Base-by-base conservation (phyloP, 2,113 vertebrate genomes). In the Gobio gobio region DNA sequence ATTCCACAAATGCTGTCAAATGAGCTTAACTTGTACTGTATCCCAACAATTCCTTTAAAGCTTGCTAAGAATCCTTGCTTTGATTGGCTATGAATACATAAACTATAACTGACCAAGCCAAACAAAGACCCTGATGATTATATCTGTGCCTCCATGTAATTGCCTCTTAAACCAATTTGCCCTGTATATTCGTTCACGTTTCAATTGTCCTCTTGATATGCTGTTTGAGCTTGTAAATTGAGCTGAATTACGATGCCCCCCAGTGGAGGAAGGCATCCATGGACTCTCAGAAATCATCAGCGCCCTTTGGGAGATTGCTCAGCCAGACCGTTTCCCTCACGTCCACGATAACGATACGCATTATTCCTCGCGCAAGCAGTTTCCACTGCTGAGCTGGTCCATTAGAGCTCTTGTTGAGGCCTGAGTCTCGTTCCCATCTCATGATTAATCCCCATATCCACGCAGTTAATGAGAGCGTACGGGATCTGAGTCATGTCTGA, bases 361-460 rank as follows among this genome's bases (percentile, higher is more conserved):
- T 82, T 76, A 74, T 78, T 61, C 83, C 85, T 86, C 73, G 45
- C 43, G 51, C 85, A 85, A 87, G 88, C 85, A 79, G 56, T 87
- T 87, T 87, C 85, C 83, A 79, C 78, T 87, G 88, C 88, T 85
- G 85, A 85, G 83, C 73, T 83, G 85, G 72, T 49, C 85, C 85
- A 77, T 86, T 88, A 66, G n/a, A 82, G 72, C 76, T 36, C 29
- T 2, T 49, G 59, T 29, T 20, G 45, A 83, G 72, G 26, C 78
- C 81, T 43, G 47, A 78, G 51, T 68, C 73, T 86, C 3, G 66
- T 80, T 79, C 59, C 77, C 74, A 66, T 66, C 24, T 54, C 83
- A 68, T 64, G 73, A 86, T 88, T 80, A 88, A 88, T 77, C 22
- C 49, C 75, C 40, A 66, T 78, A 68, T 54, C 68, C 80, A 75